Evolutionary conservation across 1,140 invertebrate genomes (phyloP), one percentile per base, ranked within the genome.

Genomic region (Aphelinus certus): DNA sequence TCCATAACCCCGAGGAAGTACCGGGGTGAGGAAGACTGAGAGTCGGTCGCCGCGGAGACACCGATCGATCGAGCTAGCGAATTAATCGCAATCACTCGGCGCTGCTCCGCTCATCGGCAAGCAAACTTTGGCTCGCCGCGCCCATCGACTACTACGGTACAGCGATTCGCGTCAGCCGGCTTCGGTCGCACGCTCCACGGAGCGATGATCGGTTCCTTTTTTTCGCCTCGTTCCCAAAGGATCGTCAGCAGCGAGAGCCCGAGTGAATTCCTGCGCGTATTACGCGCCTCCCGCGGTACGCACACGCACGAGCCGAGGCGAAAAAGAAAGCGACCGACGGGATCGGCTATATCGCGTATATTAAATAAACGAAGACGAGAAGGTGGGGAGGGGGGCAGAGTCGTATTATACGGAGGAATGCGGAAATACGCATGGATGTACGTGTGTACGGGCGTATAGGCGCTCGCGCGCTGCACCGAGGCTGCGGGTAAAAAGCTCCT

Each of bases 241-340:
- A 65, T 68, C 53, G 53, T 26, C 26, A 26, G 26, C 26, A 26
- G 7, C 43, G 51, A 65, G 63, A 66, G 58, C 58, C 73, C 63
- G n/a, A 60, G 69, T 47, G 78, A 76, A 82, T 81, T 82, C 78
- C 77, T 77, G 53, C 72, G 76, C 79, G 79, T 79, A 79, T 81
- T 70, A 77, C 76, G 76, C 60, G 46, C 26, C 26, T 26, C 26
- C 51, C 51, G 5, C 3, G 26, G 45, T 60, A 60, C 9, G 43
- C 2, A n/a, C 42, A n/a, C 42, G 42, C 42, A 42, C 57, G 1
- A 46, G 43, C 26, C 26, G 26, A 26, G 1, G 1, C 61, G 66
- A 71, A 75, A 71, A 78, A 56, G 69, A 72, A 53, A 61, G 58
- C 62, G 63, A 55, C 60, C 43, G 69, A 51, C 53, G 58, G 57